Base-by-base conservation (phyloP, 2,797 vertebrate genomes). In the Macrochelys suwanniensis region DNA sequence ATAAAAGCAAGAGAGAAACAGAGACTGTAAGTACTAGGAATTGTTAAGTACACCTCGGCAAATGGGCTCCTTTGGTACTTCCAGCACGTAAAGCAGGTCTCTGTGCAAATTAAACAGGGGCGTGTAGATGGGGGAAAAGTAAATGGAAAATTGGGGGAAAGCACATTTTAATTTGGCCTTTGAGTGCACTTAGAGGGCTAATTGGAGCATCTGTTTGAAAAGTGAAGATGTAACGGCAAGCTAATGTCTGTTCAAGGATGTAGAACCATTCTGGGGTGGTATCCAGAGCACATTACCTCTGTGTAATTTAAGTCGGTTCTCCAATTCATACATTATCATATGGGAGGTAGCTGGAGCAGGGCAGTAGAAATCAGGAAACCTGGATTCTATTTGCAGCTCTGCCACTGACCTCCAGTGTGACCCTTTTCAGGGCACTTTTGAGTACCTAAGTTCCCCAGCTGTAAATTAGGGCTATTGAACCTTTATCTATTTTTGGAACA, bases 1-100 rank as follows among this genome's bases (percentile, higher is more conserved):
- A 85, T 87, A 97, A 87, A 97, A 95, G n/a, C 50, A 82, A 95
- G 82, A 94, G 80, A 87, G 74, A 95, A 92, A 77, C 65, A 96
- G 87, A 87, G 68, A 78, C n/a, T 54, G n/a, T 5, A 15, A 90
- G 91, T 49, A 80, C 78, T 57, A 95, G 95, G 83, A 25, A 57
- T 82, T 54, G 54, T 89, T 84, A 87, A 26, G 8, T 26, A 54
- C 65, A 94, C 59, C 90, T 86, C 23, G 76, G 80, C 6, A 42
- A 76, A 80, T 6, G 88, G 19, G 5, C 91, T 65, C 80, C 86
- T 87, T 59, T 80, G 12, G n/a, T 49, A 84, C 90, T 65, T 94
- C 80, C 68, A 56, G n/a, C 31, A 59, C 61, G 51, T 90, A 92
- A 86, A 49, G 82, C 6, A 4, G 26, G 78, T 81, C 42, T 49